Percentiles rank a stretch among this genome's conserved stretches.
Conservation (phyloP, 2,113 vertebrate species). For the Typhlomys cinereus region DNA sequence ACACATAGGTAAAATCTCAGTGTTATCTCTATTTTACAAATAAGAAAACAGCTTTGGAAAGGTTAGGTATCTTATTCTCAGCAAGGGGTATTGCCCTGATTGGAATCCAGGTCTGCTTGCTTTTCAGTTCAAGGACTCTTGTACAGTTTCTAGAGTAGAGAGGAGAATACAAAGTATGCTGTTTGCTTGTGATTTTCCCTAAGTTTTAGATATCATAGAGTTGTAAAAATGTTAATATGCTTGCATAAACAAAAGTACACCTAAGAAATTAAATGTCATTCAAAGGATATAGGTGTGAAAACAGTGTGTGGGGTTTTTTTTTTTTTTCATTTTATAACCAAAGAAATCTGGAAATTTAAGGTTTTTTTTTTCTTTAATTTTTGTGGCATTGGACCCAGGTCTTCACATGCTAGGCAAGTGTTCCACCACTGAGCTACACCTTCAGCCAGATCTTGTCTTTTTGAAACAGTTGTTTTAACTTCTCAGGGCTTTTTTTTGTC, state of each 20-base stretch:
- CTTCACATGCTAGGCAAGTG: background rate
- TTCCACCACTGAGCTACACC: background rate
- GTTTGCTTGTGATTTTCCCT: conserved; percentile 19
- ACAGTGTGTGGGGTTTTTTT: background rate
- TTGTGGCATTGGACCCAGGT: background rate
- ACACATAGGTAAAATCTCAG: background rate
- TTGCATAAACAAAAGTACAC: conserved; percentile 23
- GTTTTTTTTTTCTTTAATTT: background rate
- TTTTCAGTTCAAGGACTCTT: background rate
- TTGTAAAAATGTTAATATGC: conserved; percentile 50
- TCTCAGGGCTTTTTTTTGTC: conserved; percentile 27
- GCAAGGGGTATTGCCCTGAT: background rate
- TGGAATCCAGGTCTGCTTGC: background rate
- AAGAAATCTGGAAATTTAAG: conserved; percentile 50
- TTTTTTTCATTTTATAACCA: conserved; percentile 51
- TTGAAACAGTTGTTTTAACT: conserved; percentile 29
- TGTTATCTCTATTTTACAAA: conserved; percentile 18
- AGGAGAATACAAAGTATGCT: background rate
- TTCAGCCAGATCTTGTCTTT: conserved; percentile 25
- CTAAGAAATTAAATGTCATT: conserved; percentile 40
- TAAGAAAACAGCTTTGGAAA: conserved; percentile 40
- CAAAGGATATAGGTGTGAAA: conserved; percentile 26
- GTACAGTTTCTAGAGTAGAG: background rate
- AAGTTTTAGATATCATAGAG: conserved; percentile 20
- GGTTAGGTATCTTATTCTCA: conserved; percentile 13